phyloP scores from a whole-genome alignment of 2,113 vertebrate genomes.

The Lasiurus borealis region DNA sequence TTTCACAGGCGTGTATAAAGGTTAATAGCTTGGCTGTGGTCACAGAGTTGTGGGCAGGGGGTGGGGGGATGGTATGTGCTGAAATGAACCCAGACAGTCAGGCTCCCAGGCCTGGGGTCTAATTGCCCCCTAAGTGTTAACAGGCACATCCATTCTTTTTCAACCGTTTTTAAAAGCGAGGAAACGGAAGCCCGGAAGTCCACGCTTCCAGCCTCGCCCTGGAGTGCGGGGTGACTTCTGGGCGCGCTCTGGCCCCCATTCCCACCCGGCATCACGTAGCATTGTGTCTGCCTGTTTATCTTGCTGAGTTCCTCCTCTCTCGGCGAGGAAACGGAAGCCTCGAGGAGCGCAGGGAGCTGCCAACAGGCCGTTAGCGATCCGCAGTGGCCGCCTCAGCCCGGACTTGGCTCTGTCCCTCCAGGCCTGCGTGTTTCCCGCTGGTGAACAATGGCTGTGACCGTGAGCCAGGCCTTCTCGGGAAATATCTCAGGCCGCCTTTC shows the following conservation, averaged over 20 bases:
- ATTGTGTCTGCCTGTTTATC: background rate
- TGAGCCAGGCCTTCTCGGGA: background rate
- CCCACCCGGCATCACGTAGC: background rate
- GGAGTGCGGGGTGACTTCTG: background rate
- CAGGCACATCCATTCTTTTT: background rate
- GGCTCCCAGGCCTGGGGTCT: background rate
- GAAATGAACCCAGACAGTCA: background rate
- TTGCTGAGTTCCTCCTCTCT: conserved; percentile 40
- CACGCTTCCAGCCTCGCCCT: background rate
- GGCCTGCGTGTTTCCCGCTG: background rate
- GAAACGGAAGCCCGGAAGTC: background rate
- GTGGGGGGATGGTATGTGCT: background rate
- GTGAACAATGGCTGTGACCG: background rate
- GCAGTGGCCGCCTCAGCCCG: background rate
- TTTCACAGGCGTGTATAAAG: background rate
- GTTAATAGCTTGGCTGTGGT: background rate
- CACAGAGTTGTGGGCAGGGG: background rate
- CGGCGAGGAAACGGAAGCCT: background rate
- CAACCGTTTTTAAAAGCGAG: background rate
- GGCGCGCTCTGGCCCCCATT: background rate
- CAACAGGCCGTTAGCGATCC: background rate
- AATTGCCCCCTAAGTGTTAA: background rate
- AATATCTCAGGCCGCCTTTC: background rate
- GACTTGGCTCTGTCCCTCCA: background rate
- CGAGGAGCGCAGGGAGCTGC: background rate